A percentile compares a stretch with the other conserved stretches of the same genome.
Conservation (phyloP, 2,888 invertebrate genomes). For the Agrotis exclamationis region DNA sequence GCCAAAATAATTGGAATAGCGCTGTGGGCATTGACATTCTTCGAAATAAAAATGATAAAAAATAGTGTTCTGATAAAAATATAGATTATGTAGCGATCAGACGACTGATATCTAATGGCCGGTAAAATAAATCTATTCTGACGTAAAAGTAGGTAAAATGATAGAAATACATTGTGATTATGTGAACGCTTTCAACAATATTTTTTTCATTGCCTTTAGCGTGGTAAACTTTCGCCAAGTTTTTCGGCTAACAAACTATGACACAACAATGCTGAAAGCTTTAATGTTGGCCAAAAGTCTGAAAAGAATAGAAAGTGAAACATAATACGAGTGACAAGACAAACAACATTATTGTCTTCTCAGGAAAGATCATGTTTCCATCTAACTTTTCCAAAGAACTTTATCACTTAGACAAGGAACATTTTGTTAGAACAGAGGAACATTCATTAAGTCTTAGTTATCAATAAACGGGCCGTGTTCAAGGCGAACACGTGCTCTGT, state of each 20-base stretch:
- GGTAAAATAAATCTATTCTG: constrained; percentile 37
- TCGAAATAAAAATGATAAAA: constrained; percentile 67
- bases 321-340: constrained; percentile 35
- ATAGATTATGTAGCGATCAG: constrained; percentile 32
- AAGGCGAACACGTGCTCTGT: constrained; percentile 80
- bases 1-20: constrained; percentile 89
- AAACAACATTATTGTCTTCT: constrained; percentile 29
- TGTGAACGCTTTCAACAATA: constrained; percentile 22
- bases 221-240: constrained; percentile 39
- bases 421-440: constrained; percentile 67
- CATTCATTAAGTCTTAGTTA: constrained; percentile 75
- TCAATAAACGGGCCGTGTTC: constrained; percentile 74
- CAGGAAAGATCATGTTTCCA: constrained; percentile 22
- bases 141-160: constrained; percentile 16
- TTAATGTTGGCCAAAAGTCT: constrained; percentile 40
- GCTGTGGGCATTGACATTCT: constrained; percentile 84
- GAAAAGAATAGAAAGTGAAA: constrained; percentile 47
- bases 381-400: constrained; percentile 35
- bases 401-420: constrained; percentile 58
- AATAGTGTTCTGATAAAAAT: constrained; percentile 36
- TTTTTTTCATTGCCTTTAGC: constrained; percentile 14
- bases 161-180: constrained; percentile 26
- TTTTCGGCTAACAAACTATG: constrained; percentile 36
- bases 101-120: constrained; percentile 37
- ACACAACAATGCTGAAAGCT: constrained; percentile 54